Percentiles rank a stretch among this genome's conserved stretches.
phyloP scores from a whole-genome alignment of 2,113 vertebrate species.

The Amphilophus citrinellus region DNA sequence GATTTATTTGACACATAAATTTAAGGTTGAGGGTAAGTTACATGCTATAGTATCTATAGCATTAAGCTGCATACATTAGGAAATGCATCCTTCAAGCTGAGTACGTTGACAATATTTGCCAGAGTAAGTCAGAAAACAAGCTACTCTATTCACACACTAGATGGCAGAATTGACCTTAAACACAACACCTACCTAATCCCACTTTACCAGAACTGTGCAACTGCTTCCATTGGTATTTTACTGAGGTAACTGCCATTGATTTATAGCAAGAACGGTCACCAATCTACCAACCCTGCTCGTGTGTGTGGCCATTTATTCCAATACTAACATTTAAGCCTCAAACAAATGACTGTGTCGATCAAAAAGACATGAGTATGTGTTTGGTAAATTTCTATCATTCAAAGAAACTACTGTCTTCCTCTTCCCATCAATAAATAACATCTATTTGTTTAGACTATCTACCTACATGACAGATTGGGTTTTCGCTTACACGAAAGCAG shows the following conservation, averaged over 20 bases:
- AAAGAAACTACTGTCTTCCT: background rate
- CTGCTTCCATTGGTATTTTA: background rate
- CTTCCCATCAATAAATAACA: background rate
- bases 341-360: background rate
- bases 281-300: background rate
- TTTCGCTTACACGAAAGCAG: background rate
- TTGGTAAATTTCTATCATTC: background rate
- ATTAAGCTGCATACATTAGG: background rate
- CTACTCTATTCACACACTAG: background rate
- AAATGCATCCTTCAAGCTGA: background rate
- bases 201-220: too few relatives aligned
- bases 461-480: background rate
- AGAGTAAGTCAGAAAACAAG: background rate
- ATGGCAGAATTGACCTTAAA: background rate
- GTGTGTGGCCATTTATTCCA: background rate
- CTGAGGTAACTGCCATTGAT: background rate
- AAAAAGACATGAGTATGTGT: background rate
- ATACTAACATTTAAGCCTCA: background rate
- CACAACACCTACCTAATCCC: background rate
- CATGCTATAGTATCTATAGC: too few relatives aligned
- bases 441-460: background rate
- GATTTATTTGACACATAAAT: too few relatives aligned
- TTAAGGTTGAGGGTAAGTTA: too few relatives aligned
- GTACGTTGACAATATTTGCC: background rate
- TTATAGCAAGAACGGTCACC: background rate